Conservation (phyloP, 2,888 invertebrate genomes). For the Exephanes ischioxanthus region DNA sequence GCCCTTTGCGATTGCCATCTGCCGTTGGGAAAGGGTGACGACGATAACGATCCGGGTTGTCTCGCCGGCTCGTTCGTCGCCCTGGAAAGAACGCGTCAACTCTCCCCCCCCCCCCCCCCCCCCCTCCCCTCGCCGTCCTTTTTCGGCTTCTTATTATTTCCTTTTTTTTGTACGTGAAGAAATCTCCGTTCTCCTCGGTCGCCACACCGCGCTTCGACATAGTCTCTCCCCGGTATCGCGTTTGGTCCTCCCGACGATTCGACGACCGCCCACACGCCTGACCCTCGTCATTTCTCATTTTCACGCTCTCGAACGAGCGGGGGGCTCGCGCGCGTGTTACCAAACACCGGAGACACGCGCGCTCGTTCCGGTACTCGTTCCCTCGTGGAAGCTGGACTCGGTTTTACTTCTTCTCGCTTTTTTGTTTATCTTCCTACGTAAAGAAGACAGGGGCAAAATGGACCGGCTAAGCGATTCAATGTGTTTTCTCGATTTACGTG, state of each 20-base stretch:
- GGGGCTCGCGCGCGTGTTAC: constrained; percentile 6
- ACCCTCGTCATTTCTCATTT: constrained; percentile 50
- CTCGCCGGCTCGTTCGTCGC: constrained; percentile 28
- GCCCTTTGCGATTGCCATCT: constrained; percentile 40
- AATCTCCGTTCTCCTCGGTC: constrained; percentile 15
- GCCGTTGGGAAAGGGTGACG: constrained; percentile 19
- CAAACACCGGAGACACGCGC: constrained; percentile 1
- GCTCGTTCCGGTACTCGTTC: constrained; percentile 6
- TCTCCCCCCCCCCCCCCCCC: neutral
- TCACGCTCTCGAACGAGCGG: constrained; percentile 37
- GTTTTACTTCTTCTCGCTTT: neutral
- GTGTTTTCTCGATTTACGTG: too few relatives aligned
- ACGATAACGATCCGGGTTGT: constrained; percentile 42
- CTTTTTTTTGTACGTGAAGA: neutral
- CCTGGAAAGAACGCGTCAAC: constrained; percentile 33
- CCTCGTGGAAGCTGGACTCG: neutral
- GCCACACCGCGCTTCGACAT: neutral
- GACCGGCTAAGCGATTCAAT: too few relatives aligned
- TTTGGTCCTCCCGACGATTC: constrained; percentile 20
- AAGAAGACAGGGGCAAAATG: neutral
- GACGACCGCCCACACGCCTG: constrained; percentile 38
- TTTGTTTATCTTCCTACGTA: neutral
- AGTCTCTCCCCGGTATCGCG: neutral
- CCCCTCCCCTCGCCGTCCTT: too few relatives aligned
- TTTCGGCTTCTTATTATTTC: neutral